Conservation (phyloP, 1,140 invertebrate genomes). For the Leptinotarsa defecta region DNA sequence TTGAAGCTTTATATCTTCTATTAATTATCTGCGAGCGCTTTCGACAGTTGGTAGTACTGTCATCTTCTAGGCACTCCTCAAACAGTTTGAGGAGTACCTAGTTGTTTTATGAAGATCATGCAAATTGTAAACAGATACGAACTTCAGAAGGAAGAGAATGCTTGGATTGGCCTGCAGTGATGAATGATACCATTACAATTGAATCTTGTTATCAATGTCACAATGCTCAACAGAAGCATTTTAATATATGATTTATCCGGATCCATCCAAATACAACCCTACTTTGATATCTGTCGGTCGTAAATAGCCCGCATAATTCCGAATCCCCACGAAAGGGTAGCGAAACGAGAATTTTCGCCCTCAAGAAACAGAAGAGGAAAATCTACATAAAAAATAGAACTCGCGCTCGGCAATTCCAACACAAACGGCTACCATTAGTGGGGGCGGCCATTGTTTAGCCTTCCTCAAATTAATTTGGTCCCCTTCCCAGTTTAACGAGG, state of each 20-base stretch:
- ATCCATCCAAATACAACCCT: background rate
- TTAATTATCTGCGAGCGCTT: no score
- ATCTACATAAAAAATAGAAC: slow-evolving; percentile 52
- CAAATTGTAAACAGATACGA: no score
- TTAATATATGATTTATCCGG: background rate
- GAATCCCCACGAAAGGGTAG: slow-evolving; percentile 44
- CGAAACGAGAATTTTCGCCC: slow-evolving; percentile 30
- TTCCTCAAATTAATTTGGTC: slow-evolving; percentile 49
- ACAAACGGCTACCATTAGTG: slow-evolving; percentile 50
- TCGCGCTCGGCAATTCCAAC: slow-evolving; percentile 48
- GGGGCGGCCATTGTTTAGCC: slow-evolving; percentile 50
- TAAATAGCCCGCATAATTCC: slow-evolving; percentile 37
- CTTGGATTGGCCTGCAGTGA: no score
- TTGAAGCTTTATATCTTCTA: no score
- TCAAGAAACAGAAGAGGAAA: slow-evolving; percentile 32
- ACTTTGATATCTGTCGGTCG: background rate
- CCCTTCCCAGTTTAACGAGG: slow-evolving; percentile 23
- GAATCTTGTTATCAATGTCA: no score
- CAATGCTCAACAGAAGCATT: no score
- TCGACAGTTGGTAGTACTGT: no score
- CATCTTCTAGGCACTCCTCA: no score
- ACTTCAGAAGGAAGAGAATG: no score
- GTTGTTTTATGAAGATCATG: no score
- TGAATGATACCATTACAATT: no score
- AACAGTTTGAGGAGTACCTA: no score